Percentiles rank a stretch among this genome's conserved stretches.
These are phyloP conservation scores for Liparis tanakae DNA, from an alignment of 2,797 vertebrate species.

Conservation along the genomic window DNA sequence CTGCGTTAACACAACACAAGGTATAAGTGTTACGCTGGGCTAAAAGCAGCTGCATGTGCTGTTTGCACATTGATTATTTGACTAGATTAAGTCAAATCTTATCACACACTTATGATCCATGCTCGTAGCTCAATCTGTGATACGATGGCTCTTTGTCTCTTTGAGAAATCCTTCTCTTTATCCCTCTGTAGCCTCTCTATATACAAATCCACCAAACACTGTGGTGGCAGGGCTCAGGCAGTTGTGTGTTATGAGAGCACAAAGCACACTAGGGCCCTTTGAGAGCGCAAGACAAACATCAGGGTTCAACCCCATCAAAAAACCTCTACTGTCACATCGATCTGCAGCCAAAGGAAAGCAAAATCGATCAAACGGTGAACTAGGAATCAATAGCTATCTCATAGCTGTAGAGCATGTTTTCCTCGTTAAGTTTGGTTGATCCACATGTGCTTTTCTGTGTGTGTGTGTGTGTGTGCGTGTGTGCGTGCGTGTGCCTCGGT, in stretches of 20 bases:
- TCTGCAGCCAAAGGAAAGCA: constrained; percentile 73
- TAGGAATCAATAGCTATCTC: constrained; percentile 82
- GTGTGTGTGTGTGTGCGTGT: background rate
- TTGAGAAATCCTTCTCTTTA: constrained; percentile 62
- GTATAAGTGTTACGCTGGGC: constrained; percentile 10
- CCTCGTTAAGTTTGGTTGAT: constrained; percentile 71
- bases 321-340: constrained; percentile 78
- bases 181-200: constrained; percentile 53
- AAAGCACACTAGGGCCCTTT: constrained; percentile 73
- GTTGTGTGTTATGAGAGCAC: constrained; percentile 77
- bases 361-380: constrained; percentile 78
- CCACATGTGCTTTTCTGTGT: constrained; percentile 53
- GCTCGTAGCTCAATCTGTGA: constrained; percentile 45
- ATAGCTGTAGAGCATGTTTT: constrained; percentile 71
- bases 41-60: constrained; percentile 44
- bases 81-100: constrained; percentile 58
- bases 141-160: constrained; percentile 52
- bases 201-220: constrained; percentile 61
- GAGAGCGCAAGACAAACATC: constrained; percentile 81
- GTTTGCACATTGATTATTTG: constrained; percentile 60
- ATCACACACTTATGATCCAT: constrained; percentile 56
- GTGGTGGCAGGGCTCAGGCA: constrained; percentile 54
- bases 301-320: constrained; percentile 79
- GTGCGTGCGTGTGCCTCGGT: constrained; percentile 1
- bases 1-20: constrained; percentile 13